Evolutionary conservation across 2,888 invertebrate species (phyloP).

Genomic region (Clitarchus hookeri): DNA sequence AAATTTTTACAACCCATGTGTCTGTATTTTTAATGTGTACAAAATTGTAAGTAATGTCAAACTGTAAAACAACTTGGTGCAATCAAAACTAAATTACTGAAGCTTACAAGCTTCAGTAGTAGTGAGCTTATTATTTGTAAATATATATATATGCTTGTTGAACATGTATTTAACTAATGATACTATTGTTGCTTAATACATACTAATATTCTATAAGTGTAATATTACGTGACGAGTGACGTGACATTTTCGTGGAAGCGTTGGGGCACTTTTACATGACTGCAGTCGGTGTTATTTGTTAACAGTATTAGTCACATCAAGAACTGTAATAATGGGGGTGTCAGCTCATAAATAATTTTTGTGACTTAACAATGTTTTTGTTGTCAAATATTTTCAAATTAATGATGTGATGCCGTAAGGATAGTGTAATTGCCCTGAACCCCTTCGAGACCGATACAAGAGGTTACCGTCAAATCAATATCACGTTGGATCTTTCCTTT

Average conservation of each 20-base stretch:
- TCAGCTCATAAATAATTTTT: background rate
- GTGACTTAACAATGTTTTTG: too few species aligned
- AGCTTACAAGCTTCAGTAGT: background rate
- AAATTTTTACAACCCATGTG: background rate
- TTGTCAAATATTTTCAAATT: too few species aligned
- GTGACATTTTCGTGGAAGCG: background rate
- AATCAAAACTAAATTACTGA: background rate
- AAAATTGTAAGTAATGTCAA: background rate
- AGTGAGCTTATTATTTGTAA: background rate
- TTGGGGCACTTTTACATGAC: background rate
- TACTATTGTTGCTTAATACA: background rate
- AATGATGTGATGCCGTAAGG: background rate
- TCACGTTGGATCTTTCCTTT: too few species aligned
- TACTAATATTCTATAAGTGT: background rate
- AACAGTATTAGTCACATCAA: background rate
- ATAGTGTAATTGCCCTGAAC: too few species aligned
- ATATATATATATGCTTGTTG: conserved; percentile 1
- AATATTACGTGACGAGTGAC: background rate
- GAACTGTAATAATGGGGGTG: background rate
- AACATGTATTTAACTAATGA: background rate
- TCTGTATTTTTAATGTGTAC: background rate
- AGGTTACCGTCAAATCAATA: too few species aligned
- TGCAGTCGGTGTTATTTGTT: background rate
- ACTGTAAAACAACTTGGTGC: background rate
- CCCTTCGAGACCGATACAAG: too few species aligned